phyloP scores from a whole-genome alignment of 1,140 invertebrate species.

The Diorhabda carinulata region DNA sequence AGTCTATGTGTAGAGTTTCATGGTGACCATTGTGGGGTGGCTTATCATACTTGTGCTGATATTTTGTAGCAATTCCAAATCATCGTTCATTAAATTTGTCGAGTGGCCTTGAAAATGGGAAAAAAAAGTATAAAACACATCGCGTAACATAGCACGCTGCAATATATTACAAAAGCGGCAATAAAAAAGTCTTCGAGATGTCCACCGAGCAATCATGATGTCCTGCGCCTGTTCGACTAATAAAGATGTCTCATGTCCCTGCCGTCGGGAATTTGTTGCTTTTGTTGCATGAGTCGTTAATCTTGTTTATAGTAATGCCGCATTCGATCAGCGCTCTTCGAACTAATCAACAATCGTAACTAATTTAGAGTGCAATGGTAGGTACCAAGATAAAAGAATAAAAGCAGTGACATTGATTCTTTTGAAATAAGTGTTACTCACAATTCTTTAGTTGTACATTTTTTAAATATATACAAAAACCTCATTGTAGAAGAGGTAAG shows the following conservation, averaged over 20 bases:
- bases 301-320: conserved; percentile 31
- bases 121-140: not conserved
- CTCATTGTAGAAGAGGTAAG: not conserved
- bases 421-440: not conserved
- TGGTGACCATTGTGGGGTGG: too few relatives aligned
- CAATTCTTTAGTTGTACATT: not conserved
- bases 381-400: not conserved
- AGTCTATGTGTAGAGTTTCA: too few relatives aligned
- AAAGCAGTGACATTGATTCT: not conserved
- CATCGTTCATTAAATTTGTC: not conserved
- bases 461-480: not conserved
- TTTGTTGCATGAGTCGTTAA: conserved; percentile 27
- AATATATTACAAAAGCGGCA: too few relatives aligned
- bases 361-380: too few relatives aligned
- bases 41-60: too few relatives aligned
- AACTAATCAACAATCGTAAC: conserved; percentile 18
- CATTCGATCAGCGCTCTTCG: conserved; percentile 22
- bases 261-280: conserved; percentile 26
- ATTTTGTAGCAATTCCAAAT: too few relatives aligned
- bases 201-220: conserved; percentile 8
- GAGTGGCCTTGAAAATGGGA: not conserved
- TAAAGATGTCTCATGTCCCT: conserved; percentile 26
- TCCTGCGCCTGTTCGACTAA: conserved; percentile 19
- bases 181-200: too few relatives aligned
- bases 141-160: not conserved